Evolutionary conservation across 2,888 invertebrate species (phyloP), one percentile per base, ranked within the genome.

Genomic region (Mellilla xanthometata): DNA sequence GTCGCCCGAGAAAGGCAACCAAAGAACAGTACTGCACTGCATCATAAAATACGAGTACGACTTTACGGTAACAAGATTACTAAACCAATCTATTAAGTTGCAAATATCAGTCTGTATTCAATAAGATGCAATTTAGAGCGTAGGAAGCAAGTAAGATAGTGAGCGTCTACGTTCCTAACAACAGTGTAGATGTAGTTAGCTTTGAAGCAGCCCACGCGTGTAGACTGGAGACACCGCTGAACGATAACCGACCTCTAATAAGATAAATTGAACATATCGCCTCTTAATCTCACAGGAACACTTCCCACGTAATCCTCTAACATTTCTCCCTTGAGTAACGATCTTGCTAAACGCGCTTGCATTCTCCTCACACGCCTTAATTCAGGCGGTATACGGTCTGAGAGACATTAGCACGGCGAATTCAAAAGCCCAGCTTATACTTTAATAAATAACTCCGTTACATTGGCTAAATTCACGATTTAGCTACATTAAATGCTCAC

Each of bases 251-350:
- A 58, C 66, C 65, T 62, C 56, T 72, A 70, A 72, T 69, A 73
- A 78, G 76, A 78, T 81, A 76, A 71, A 79, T 78, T 71, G 65
- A 68, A 73, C 73, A 74, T 78, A 81, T 79, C 76, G 70, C 57
- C 61, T 68, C 68, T 76, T 71, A 73, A 79, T 79, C 77, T 72
- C 48, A 54, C 61, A 64, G 62, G 67, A 56, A 61, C 66, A 62
- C 68, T 64, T 62, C 62, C 64, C 58, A 68, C 69, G 62, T 72
- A 64, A 68, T 59, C 62, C 61, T 59, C 62, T 64, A 69, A 61
- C 65, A 72, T 68, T 71, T 69, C 68, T 35, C 60, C 52, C 54
- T 62, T 67, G 56, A 75, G 58, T 66, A 68, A 71, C 58, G 58
- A 56, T 47, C 49, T 41, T 49, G 56, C 53, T 64, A 59, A 68